Percentiles rank a stretch among this genome's conserved stretches.
phyloP scores from a whole-genome alignment of 2,797 vertebrate species.

The Stomatorhinus walkeri region DNA sequence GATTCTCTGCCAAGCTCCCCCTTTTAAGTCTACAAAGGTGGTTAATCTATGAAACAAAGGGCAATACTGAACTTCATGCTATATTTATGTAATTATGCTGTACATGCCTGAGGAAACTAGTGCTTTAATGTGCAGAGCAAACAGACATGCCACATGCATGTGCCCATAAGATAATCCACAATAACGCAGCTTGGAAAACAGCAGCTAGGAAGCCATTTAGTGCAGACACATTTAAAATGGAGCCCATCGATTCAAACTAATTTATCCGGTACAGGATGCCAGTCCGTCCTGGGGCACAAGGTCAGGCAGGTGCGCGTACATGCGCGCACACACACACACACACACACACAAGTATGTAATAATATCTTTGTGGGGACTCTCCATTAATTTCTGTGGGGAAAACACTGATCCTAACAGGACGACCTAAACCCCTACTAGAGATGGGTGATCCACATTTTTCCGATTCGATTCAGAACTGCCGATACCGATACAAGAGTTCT shows the following conservation, averaged over 20 bases:
- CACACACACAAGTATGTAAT: background rate
- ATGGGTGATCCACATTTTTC: no score
- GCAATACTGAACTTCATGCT: background rate
- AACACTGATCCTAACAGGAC: background rate
- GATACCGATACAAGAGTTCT: no score
- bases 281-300: background rate
- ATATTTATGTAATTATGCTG: background rate
- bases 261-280: background rate
- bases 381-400: background rate
- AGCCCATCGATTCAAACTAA: background rate
- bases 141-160: background rate
- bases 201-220: background rate
- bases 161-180: background rate
- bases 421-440: background rate
- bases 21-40: background rate
- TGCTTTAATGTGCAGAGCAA: background rate
- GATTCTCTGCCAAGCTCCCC: background rate
- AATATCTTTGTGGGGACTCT: background rate
- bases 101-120: background rate
- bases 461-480: no score
- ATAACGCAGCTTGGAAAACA: background rate
- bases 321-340: background rate
- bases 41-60: background rate
- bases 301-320: background rate
- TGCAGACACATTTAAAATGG: background rate